A percentile compares a stretch with the other conserved stretches of the same genome.
Evolutionary conservation across 1,140 invertebrate species (phyloP).

Genomic region (Reticulitermes speratus): DNA sequence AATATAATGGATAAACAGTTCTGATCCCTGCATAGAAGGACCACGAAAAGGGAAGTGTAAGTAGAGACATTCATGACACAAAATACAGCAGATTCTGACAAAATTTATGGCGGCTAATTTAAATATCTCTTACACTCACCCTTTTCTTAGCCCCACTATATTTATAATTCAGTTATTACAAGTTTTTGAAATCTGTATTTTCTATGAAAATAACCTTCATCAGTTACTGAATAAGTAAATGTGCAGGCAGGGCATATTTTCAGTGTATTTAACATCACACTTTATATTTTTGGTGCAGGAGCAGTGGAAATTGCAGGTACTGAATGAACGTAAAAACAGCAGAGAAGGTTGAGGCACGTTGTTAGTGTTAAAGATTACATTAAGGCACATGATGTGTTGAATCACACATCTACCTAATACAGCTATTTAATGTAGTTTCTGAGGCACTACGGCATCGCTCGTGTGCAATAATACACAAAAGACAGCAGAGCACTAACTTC

Average conservation of each 20-base stretch:
- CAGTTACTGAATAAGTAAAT: not conserved
- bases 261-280: not conserved
- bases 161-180: not conserved
- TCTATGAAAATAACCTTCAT: not conserved
- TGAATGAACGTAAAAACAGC: not conserved
- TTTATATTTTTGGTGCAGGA: not conserved
- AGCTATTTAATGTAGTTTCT: slow-evolving; percentile 9
- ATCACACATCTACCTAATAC: not conserved
- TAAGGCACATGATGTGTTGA: not conserved
- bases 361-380: not conserved
- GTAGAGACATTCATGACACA: not conserved
- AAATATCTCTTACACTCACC: not conserved
- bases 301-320: not conserved
- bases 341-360: too few species aligned
- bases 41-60: not conserved
- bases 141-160: not conserved
- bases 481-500: not conserved
- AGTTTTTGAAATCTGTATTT: not conserved
- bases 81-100: not conserved
- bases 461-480: not conserved
- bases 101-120: too few species aligned
- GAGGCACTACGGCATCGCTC: slow-evolving; percentile 1
- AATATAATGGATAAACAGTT: not conserved
- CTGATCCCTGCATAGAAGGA: not conserved
- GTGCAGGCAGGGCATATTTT: not conserved